Evolutionary conservation across 2,113 vertebrate genomes (phyloP), one percentile per base, ranked within the genome.

Genomic region (Eulacestoma nigropectus): DNA sequence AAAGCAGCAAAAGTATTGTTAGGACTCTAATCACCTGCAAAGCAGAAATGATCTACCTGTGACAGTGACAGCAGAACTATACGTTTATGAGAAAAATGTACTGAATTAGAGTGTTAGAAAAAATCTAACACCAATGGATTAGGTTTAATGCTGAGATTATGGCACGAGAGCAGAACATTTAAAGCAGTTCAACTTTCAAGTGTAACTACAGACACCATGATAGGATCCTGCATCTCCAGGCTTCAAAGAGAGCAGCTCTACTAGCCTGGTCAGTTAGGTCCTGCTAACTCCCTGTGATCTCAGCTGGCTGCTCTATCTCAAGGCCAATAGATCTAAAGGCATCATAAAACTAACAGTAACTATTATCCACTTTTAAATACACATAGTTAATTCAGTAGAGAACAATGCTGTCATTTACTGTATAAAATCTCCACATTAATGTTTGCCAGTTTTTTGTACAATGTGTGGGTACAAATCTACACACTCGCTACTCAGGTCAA

Each of bases 271-370:
- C 52, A 74, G 41, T 27, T 57, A 73, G 55, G 35, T 91, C 63
- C 72, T 77, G 68, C 50, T 65, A 74, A 42, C 75, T 80, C 47
- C 39, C 47, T 70, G 46, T 88, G 46, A 83, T 77, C 55, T 74
- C 72, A 83, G 52, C 3, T 1, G 55, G 62, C 67, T 85, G 35
- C 39, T 63, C 55, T 91, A n/a, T 25, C 72, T 91, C 72, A 72
- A 91, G 39, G 77, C 49, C 46, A 93, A 79, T 29, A 76, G n/a
- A 79, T 67, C 70, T 86, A 69, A 94, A 83, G 56, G 63, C 41
- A 86, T 56, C 84, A 65, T 7, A 59, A 88, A 91, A 50, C 87
- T 70, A 94, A 91, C 16, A 91, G 82, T 92, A 95, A 15, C 35
- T 63, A 65, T 44, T 25, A 75, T 5, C 21, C 41, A 33, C 16